Conservation (phyloP, 2,888 invertebrate species). For the Hoplodrina ambigua region DNA sequence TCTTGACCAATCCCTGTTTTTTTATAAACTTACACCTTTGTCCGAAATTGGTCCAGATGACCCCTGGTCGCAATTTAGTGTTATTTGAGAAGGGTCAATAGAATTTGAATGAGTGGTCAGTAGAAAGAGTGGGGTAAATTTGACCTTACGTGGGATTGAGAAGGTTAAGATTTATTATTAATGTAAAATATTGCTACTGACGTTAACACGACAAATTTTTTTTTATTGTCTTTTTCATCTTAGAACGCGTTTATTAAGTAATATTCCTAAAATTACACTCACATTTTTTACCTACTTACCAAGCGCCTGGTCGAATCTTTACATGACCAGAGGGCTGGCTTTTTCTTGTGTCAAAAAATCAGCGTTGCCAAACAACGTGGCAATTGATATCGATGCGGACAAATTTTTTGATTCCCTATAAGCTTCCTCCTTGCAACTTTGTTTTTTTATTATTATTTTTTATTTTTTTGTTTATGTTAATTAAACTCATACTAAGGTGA, state of each 20-base stretch:
- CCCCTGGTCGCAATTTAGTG: constrained; percentile 82
- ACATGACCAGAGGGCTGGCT: too few species aligned
- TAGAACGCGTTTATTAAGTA: background rate
- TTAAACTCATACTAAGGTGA: too few species aligned
- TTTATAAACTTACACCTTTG: constrained; percentile 79
- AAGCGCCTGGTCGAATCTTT: too few species aligned
- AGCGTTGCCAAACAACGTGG: too few species aligned
- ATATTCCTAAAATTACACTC: too few species aligned
- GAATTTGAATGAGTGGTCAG: constrained; percentile 75
- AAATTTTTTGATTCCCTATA: too few species aligned
- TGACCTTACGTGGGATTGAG: constrained; percentile 57
- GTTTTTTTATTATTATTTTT: too few species aligned
- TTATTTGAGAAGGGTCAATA: constrained; percentile 79
- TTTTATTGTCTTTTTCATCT: background rate
- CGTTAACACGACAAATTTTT: background rate
- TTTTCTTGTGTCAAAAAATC: too few species aligned
- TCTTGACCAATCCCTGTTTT: constrained; percentile 81
- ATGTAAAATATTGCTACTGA: background rate
- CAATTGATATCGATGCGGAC: too few species aligned
- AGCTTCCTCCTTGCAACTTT: too few species aligned
- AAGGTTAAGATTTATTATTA: constrained; percentile 32
- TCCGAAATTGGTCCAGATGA: constrained; percentile 85
- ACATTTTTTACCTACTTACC: too few species aligned
- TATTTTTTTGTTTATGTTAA: too few species aligned
- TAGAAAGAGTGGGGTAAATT: constrained; percentile 63